These are phyloP conservation scores for Pangasianodon hypophthalmus DNA, from an alignment of 2,113 vertebrate genomes.

Conservation along the genomic window DNA sequence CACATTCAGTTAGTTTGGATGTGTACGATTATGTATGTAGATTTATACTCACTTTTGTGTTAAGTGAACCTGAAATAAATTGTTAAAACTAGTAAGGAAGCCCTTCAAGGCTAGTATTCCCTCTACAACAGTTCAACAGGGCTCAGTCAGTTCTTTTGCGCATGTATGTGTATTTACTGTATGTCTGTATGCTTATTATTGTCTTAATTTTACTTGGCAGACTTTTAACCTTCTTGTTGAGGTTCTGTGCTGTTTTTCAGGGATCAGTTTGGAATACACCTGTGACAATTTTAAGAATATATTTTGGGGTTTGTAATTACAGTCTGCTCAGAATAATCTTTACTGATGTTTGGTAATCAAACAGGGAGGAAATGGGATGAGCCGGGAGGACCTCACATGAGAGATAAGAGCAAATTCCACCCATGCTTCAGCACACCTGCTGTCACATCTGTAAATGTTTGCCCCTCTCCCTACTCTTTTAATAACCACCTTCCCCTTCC, in stretches of 20 bases:
- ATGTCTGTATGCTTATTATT: background rate
- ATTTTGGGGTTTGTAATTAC: background rate
- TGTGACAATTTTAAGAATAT: background rate
- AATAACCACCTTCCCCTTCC: constrained; percentile 53
- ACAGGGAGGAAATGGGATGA: constrained; percentile 47
- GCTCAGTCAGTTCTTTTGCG: background rate
- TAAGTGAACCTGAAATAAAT: background rate
- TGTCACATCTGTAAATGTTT: constrained; percentile 62
- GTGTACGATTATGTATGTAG: background rate
- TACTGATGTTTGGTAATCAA: constrained; percentile 35
- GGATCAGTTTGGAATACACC: background rate
- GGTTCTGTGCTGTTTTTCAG: background rate
- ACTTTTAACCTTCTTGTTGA: background rate
- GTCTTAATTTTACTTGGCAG: background rate
- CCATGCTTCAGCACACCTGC: constrained; percentile 64
- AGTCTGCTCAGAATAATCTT: constrained; percentile 37
- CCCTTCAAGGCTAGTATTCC: background rate
- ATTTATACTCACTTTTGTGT: background rate
- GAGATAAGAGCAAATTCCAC: constrained; percentile 57
- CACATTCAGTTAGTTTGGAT: constrained; percentile 1
- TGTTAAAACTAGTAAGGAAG: background rate
- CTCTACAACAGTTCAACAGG: background rate
- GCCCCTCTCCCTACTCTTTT: constrained; percentile 57
- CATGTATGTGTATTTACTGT: background rate
- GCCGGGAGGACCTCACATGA: constrained; percentile 46